Evolutionary conservation across 2,797 vertebrate species (phyloP).

Genomic region (Champsocephalus esox): DNA sequence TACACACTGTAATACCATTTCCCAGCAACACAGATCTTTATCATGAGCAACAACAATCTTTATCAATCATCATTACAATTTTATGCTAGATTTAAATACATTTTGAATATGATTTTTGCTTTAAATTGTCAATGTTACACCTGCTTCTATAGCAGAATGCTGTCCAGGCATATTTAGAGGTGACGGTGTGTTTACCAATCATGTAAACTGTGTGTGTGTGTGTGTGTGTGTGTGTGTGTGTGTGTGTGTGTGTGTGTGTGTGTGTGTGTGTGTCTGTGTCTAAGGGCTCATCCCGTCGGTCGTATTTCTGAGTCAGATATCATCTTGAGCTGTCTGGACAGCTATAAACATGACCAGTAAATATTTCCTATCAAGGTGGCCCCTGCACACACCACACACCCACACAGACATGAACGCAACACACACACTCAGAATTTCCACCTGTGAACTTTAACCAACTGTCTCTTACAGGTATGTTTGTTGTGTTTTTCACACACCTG

Average conservation of each 20-base stretch:
- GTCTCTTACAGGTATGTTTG: not conserved
- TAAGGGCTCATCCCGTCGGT: constrained; percentile 6
- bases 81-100: no score
- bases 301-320: constrained; percentile 46
- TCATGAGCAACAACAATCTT: no score
- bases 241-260: constrained; percentile 23
- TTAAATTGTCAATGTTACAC: constrained; percentile 1
- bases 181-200: constrained; percentile 12
- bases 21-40: no score
- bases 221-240: constrained; percentile 25
- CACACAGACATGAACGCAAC: constrained; percentile 28
- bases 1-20: no score
- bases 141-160: constrained; percentile 12
- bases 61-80: no score
- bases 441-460: constrained; percentile 16
- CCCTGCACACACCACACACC: not conserved
- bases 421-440: constrained; percentile 10
- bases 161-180: constrained; percentile 11
- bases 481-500: not conserved
- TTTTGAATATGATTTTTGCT: not conserved
- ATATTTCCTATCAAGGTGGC: constrained; percentile 46
- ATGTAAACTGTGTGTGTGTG: constrained; percentile 18
- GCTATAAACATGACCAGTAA: constrained; percentile 49
- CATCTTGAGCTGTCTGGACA: constrained; percentile 35
- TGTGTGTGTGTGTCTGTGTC: constrained; percentile 1